Percentiles rank a stretch among this genome's conserved stretches.
Conservation (phyloP, 2,113 vertebrate species). For the Miniopterus natalensis region DNA sequence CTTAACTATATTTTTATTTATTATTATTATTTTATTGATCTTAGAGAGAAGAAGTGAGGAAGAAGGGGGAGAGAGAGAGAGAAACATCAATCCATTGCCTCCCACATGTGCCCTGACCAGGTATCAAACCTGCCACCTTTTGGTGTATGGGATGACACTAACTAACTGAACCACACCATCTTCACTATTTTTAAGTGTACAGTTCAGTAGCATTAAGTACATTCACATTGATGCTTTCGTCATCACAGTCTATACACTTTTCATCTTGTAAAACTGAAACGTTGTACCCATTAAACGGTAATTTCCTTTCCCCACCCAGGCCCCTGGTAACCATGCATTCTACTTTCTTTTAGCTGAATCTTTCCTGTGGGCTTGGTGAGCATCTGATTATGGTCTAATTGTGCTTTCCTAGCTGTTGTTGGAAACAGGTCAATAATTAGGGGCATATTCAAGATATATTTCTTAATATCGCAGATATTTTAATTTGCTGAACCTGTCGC, state of each 20-base stretch:
- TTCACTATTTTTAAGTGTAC: not conserved
- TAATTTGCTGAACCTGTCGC: not conserved
- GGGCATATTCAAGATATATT: not conserved
- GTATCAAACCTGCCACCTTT: too few species aligned
- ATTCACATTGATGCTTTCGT: not conserved
- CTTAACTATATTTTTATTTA: not conserved
- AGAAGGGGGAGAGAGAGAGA: too few species aligned
- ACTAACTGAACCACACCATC: too few species aligned
- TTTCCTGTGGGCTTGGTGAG: not conserved
- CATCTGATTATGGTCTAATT: not conserved
- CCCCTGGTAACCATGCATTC: not conserved
- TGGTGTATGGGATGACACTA: too few species aligned
- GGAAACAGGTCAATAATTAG: not conserved
- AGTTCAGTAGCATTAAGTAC: not conserved
- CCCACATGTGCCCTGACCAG: too few species aligned
- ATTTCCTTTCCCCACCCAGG: not conserved
- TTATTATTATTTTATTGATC: too few species aligned
- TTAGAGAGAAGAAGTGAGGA: too few species aligned
- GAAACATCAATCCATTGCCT: too few species aligned
- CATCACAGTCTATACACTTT: not conserved
- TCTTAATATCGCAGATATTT: not conserved
- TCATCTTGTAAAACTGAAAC: slow-evolving; percentile 10
- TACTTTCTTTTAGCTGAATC: not conserved
- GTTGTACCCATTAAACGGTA: not conserved
- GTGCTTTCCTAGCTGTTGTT: not conserved